Base-by-base conservation (phyloP, 2,888 invertebrate genomes). In the Drosophila gaucha region DNA sequence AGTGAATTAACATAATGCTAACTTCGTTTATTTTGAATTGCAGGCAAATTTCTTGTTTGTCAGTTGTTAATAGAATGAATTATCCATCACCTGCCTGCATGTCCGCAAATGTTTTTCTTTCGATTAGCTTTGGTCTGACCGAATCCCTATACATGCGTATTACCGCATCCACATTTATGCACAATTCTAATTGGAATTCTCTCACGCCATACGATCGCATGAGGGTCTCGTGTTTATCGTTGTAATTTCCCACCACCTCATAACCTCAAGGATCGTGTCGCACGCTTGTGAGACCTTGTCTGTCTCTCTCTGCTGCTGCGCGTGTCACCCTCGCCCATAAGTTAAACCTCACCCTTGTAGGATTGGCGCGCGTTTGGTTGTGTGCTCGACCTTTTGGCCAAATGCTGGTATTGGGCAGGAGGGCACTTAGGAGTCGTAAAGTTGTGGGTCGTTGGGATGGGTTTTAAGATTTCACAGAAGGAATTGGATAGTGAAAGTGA, bases 321-420 rank as follows among this genome's bases (percentile, higher is more conserved):
- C 84, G 78, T 86, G 89, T 73, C 87, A 67, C 71, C 69, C 80
- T 68, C 66, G 47, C 47, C 47, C 52, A 38, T 35, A 28, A 18
- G 30, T 35, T 47, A 28, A 49, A 31, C 58, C 54, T 52, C 43
- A 73, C 69, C 69, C 74, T 59, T 8, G 28, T 30, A 67, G 46
- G 56, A 58, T 49, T 64, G 74, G 52, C 77, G 49, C 56, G 46
- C 35, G 55, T 18, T 52, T 20, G 28, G 49, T 60, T 59, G 66
- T 52, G 65, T 59, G 77, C 65, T 73, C 58, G 87, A 87, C 89
- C 89, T 87, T 86, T 87, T 88, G 86, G 88, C 63, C 49, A 74
- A 64, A 88, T 87, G 86, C 86, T 86, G 86, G 86, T 86, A 78
- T 43, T 52, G 20, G 69, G 30, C 52, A 12, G 46, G 33, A 14